A percentile compares a stretch with the other conserved stretches of the same genome.
phyloP scores from a whole-genome alignment of 2,113 vertebrate genomes.

The Equus quagga region DNA sequence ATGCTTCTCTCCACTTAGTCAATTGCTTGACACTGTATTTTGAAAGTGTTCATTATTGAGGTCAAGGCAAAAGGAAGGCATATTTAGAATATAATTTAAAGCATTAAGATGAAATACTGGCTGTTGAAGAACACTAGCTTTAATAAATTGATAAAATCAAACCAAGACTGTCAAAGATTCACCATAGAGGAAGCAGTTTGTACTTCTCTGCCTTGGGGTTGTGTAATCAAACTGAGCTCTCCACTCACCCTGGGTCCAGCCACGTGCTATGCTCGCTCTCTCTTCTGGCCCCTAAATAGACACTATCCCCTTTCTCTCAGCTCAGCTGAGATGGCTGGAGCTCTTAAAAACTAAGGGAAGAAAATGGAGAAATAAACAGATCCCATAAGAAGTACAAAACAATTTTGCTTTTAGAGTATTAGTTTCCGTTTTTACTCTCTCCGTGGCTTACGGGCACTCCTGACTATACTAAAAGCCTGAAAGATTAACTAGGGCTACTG shows the following conservation, averaged over 20 bases:
- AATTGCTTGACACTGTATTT: background rate
- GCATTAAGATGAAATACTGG: background rate
- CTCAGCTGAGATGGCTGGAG: background rate
- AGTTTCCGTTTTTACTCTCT: background rate
- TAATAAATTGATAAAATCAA: background rate
- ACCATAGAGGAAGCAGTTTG: background rate
- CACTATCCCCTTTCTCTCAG: background rate
- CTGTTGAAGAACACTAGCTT: background rate
- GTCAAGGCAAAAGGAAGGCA: background rate
- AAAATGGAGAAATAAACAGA: background rate
- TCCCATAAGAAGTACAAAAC: background rate
- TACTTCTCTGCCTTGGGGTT: background rate
- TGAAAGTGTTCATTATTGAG: conserved; percentile 18
- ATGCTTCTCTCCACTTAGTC: background rate
- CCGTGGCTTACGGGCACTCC: background rate
- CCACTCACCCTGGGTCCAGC: accelerated
- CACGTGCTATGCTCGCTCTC: accelerated
- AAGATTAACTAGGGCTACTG: background rate
- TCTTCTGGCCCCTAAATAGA: background rate
- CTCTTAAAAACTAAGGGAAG: background rate
- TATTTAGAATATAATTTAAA: background rate
- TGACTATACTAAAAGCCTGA: background rate
- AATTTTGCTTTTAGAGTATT: background rate
- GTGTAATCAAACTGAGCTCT: background rate
- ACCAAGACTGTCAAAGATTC: background rate